phyloP scores from a whole-genome alignment of 2,797 vertebrate genomes.

The Argyrosomus regius region DNA sequence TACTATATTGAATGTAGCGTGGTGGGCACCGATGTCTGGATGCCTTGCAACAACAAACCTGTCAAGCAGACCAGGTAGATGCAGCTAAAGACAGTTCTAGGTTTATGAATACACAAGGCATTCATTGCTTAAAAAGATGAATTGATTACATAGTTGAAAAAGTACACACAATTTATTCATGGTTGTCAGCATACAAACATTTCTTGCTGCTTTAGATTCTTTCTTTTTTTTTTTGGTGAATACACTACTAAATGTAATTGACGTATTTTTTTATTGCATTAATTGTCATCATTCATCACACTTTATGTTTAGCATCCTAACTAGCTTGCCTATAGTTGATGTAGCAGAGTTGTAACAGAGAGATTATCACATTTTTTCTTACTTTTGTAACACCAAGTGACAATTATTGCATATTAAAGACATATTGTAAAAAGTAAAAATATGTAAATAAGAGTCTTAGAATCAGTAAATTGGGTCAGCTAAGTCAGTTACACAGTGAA shows the following conservation, averaged over 20 bases:
- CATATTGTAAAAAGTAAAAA: not conserved
- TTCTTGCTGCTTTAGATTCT: not conserved
- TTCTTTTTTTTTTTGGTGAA: not conserved
- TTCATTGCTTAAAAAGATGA: not conserved
- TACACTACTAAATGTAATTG: not conserved
- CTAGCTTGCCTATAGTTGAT: not conserved
- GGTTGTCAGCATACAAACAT: not conserved
- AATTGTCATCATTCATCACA: not conserved
- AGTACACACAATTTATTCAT: too few species aligned
- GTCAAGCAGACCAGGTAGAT: constrained; percentile 92
- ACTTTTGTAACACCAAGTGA: too few species aligned
- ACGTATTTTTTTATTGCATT: not conserved
- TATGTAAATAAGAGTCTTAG: not conserved
- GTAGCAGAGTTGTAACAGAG: too few species aligned
- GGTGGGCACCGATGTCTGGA: constrained; percentile 91
- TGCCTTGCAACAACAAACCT: constrained; percentile 97
- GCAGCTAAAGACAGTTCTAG: not conserved
- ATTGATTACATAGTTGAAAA: not conserved
- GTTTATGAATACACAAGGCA: not conserved
- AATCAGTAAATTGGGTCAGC: not conserved
- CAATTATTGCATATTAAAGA: not conserved
- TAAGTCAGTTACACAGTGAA: not conserved
- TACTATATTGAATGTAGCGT: constrained; percentile 94
- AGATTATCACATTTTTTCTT: too few species aligned
- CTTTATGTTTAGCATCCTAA: not conserved